Base-by-base conservation (phyloP, 2,797 vertebrate species). In the Diceros bicornis region DNA sequence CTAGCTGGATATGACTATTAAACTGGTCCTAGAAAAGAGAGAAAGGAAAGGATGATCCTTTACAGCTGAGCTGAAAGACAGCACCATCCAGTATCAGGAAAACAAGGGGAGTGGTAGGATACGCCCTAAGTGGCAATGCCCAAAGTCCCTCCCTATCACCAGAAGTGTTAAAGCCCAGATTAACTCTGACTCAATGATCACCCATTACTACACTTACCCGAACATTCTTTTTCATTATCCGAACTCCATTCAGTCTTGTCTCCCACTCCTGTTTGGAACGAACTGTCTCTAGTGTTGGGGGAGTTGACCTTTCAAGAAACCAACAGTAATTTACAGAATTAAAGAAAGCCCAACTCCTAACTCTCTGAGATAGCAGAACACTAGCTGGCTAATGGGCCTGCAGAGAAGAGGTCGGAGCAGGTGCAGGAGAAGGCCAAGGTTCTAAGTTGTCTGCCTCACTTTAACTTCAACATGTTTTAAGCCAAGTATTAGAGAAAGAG, bases 211-310 rank as follows among this genome's bases (percentile, higher is more conserved):
- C 16, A 83, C 98, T 98, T 93, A 99, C 99, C 95, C 98, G 98
- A 83, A 99, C 98, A 0, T 98, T 99, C 37, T 99, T 98, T 97
- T 99, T 99, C 97, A 99, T 99, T 95, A 98, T 98, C 75, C 98
- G 98, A 97, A 99, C 99, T 90, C 98, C 98, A 95, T 98, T 99
- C 84, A 99, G 98, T 96, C 99, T 98, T 84, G 98, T 98, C 95
- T 99, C 99, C 99, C 99, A 99, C 92, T 99, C 99, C 94, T 99
- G 99, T 97, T 99, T 99, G 6, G 99, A 98, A 97, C 98, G 98
- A 96, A 99, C 98, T 62, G 98, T 99, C 88, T 99, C 99, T 94
- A 98, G 93, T 3, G 99, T 98, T 85, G 98, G 98, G 0, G 99
- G 98, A 0, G 98, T 98, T 92, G 99, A 99, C 97, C 99, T 99